These are phyloP conservation scores for Pontoporia blainvillei DNA, from an alignment of 2,113 vertebrate species.

Conservation along the genomic window DNA sequence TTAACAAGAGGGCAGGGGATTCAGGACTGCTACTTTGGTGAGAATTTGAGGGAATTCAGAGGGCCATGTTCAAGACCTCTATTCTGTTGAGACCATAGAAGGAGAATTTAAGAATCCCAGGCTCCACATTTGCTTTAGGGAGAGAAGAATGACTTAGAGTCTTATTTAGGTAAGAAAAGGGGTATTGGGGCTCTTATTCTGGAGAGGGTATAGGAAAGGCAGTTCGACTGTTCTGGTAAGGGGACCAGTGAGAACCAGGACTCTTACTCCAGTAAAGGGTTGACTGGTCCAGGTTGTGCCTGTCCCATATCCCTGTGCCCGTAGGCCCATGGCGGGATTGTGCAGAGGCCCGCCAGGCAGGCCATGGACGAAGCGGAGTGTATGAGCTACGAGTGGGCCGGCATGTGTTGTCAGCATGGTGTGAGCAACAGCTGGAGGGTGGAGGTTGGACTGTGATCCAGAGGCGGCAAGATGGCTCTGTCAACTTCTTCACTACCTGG, in stretches of 20 bases:
- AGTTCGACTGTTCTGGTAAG: background rate
- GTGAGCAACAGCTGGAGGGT: constrained; percentile 85
- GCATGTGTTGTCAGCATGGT: constrained; percentile 88
- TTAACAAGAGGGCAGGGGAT: background rate
- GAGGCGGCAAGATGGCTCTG: constrained; percentile 89
- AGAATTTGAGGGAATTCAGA: background rate
- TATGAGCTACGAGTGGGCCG: constrained; percentile 84
- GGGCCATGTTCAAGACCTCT: background rate
- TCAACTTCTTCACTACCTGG: constrained; percentile 93
- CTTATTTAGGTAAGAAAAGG: background rate
- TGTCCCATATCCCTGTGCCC: background rate
- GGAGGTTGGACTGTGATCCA: constrained; percentile 94
- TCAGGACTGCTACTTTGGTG: background rate
- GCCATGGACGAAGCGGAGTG: constrained; percentile 84
- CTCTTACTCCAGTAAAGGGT: background rate
- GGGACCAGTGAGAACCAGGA: background rate
- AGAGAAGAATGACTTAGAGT: background rate
- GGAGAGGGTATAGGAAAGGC: background rate
- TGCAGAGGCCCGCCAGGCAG: constrained; percentile 83
- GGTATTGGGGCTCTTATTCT: background rate
- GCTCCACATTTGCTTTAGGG: background rate
- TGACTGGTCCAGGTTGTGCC: background rate
- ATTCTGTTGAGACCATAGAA: background rate
- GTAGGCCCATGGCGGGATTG: constrained; percentile 91
- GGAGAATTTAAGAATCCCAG: background rate